Base-by-base conservation (phyloP, 2,797 vertebrate genomes). In the Psittacula derbiana region DNA sequence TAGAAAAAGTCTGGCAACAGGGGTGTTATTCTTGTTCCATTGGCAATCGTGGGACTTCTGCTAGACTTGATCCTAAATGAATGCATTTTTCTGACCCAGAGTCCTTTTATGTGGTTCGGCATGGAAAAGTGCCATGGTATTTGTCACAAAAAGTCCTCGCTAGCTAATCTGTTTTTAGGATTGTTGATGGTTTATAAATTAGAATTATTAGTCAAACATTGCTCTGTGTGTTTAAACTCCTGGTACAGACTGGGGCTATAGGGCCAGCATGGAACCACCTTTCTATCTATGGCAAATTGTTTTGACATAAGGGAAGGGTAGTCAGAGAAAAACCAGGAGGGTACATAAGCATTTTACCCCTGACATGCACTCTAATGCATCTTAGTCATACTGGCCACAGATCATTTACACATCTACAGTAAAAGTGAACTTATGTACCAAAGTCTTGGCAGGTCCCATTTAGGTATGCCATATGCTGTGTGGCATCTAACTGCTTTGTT, bases 1-100 rank as follows among this genome's bases (percentile, higher is more conserved):
- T 96, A 97, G 95, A 96, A 96, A 76, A 94, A 81, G 92, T 96
- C 96, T 97, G 96, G 96, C 96, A 97, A 96, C 95, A 97, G 95
- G 95, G 90, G 67, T 97, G 94, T 97, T 97, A 97, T 97, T 97
- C 94, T 95, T 96, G 92, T 96, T 97, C 94, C 80, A 95, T 62
- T 97, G 95, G 97, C 95, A 96, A 96, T 91, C 93, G 65, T 93
- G 92, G 88, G 92, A 93, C 96, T 96, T 96, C 88, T 96, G 96
- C 94, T 97, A 96, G 97, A 95, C 95, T 96, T 96, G 95, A 97
- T 96, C 89, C 91, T 97, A 97, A 97, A 96, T 96, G 93, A 97
- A 97, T 95, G 94, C 97, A 96, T 97, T 96, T 96, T 95, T 96
- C 91, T 96, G 88, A 96, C 87, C 95, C 96, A 81, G 91, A 90